These are phyloP conservation scores for Carassius carassius DNA, from an alignment of 2,113 vertebrate species.

Conservation along the genomic window DNA sequence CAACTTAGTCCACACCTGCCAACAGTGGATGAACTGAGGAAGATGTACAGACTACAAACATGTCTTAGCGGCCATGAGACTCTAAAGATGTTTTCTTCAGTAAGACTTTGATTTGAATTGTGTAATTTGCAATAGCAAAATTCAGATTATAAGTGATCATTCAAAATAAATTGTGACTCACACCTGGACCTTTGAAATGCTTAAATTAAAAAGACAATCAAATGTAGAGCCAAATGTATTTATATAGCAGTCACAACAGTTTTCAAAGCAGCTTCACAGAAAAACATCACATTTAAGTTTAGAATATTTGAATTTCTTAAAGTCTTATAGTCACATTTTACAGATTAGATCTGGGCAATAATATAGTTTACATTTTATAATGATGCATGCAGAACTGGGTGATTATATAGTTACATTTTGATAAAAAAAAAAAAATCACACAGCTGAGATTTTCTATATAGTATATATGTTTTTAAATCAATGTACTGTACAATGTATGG, in stretches of 20 bases:
- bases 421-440: too few species aligned
- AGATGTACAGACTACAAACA: background rate
- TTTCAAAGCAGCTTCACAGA: background rate
- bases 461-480: too few species aligned
- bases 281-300: background rate
- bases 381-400: too few species aligned
- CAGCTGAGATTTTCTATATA: too few species aligned
- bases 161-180: too few species aligned
- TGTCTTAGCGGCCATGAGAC: background rate
- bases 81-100: background rate
- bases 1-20: constrained; percentile 18
- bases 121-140: background rate
- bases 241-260: background rate
- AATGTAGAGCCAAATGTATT: background rate
- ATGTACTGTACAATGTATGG: too few species aligned
- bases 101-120: background rate
- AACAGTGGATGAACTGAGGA: background rate
- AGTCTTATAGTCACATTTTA: background rate
- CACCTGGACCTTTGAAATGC: background rate
- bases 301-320: background rate
- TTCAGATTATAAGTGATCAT: background rate
- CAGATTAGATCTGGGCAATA: background rate
- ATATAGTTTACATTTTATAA: background rate
- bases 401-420: too few species aligned
- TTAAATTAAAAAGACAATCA: background rate